These are phyloP conservation scores for Leptopilina boulardi DNA, from an alignment of 1,140 invertebrate species.

Conservation along the genomic window DNA sequence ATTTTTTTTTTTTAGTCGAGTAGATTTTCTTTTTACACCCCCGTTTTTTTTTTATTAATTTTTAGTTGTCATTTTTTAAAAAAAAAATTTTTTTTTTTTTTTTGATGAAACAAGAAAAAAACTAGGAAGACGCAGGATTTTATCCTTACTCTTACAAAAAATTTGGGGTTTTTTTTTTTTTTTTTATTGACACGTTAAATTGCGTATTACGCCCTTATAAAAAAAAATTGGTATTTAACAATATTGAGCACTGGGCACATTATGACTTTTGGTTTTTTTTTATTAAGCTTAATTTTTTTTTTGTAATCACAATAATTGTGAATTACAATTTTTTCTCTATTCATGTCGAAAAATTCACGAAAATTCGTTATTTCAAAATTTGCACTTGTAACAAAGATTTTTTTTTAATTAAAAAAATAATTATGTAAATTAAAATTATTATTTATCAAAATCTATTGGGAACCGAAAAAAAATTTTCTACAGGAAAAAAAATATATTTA, in stretches of 20 bases:
- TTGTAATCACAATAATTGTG: neutral
- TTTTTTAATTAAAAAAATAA: too few species aligned
- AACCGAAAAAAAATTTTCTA: too few species aligned
- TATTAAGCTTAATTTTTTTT: neutral
- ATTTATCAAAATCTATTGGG: too few species aligned
- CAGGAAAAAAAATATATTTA: too few species aligned
- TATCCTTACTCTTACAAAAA: conserved; percentile 19
- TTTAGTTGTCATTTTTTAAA: conserved; percentile 24
- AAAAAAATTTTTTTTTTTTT: too few species aligned
- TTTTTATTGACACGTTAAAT: conserved; percentile 38
- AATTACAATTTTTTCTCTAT: neutral
- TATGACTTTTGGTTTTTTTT: conserved; percentile 37
- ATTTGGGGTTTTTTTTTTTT: conserved; percentile 9
- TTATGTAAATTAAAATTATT: too few species aligned
- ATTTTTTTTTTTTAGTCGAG: conserved; percentile 57
- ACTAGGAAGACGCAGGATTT: conserved; percentile 33
- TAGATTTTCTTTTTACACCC: conserved; percentile 44
- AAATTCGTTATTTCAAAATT: too few species aligned
- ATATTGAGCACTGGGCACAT: conserved; percentile 61
- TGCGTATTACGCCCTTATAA: conserved; percentile 55
- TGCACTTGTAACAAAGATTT: too few species aligned
- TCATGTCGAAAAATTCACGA: too few species aligned
- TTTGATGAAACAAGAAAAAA: conserved; percentile 15
- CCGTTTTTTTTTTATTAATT: neutral
- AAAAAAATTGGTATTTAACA: conserved; percentile 70